These are phyloP conservation scores for Zhuqinia jingwanae DNA, from an alignment of 2,888 invertebrate genomes.

Conservation along the genomic window DNA sequence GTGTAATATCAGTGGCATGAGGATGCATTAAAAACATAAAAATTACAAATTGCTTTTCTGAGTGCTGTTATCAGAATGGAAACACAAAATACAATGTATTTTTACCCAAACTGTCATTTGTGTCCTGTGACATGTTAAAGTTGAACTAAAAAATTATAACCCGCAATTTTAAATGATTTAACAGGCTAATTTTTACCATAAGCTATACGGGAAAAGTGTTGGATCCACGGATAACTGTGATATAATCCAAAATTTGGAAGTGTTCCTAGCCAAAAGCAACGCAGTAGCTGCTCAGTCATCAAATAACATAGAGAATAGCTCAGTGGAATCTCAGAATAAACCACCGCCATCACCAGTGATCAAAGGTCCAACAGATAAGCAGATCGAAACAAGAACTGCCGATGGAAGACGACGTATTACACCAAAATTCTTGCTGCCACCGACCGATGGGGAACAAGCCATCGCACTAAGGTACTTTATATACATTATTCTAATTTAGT, in stretches of 20 bases:
- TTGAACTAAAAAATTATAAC: too few species aligned
- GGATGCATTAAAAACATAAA: too few species aligned
- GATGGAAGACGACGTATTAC: constrained; percentile 98
- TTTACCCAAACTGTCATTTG: too few species aligned
- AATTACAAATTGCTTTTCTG: too few species aligned
- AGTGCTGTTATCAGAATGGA: too few species aligned
- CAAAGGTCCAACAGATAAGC: constrained; percentile 88
- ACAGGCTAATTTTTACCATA: constrained; percentile 91
- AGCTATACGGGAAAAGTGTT: constrained; percentile 89
- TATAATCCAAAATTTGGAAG: constrained; percentile 76
- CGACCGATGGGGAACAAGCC: constrained; percentile 61
- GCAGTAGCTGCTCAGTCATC: constrained; percentile 79
- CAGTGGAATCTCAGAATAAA: constrained; percentile 15
- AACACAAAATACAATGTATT: too few species aligned
- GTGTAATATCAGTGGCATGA: too few species aligned
- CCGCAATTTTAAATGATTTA: too few species aligned
- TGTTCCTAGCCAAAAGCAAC: constrained; percentile 73
- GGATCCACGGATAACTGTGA: constrained; percentile 63
- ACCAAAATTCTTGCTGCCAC: constrained; percentile 94
- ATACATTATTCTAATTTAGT: neutral
- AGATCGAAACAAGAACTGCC: constrained; percentile 95
- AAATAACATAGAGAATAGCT: constrained; percentile 82
- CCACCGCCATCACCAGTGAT: constrained; percentile 80
- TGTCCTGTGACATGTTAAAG: too few species aligned
- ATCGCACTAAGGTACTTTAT: constrained; percentile 42